Base-by-base conservation (phyloP, 2,888 invertebrate species). In the Leptothorax acervorum region DNA sequence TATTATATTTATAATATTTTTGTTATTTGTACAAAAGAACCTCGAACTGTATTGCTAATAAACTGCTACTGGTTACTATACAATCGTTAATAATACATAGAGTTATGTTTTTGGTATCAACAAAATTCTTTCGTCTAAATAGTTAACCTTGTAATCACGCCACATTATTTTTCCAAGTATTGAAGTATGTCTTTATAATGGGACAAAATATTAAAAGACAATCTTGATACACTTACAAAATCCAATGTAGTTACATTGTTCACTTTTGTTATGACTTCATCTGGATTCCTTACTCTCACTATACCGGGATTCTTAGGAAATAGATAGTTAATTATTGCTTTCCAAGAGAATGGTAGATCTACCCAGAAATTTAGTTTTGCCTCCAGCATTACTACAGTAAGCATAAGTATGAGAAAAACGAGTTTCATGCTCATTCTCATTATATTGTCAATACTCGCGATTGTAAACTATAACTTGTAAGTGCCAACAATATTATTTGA, bases 141-240 rank as follows among this genome's bases (percentile, higher is more conserved):
- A 8, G 42, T 45, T 23, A 55, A 28, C 5, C 9, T n/a, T n/a
- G 3, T 48, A 18, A 18, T n/a, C 6, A 11, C 8, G 8, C 0
- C 11, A 28, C 11, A 28, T 51, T 42, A 68, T 31, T 42, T 60
- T 57, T 18, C 18, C 1, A n/a, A 70, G 2, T 6, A 23, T 23
- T 23, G 23, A 23, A 23, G 23, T 23, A 23, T 23, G 6, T 12
- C 9, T 2, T 12, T 65, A 15, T 31, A n/a, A 55, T 15, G 0
- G 15, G 6, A 73, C 23, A 53, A 55, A 42, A 35, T n/a, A 35
- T 35, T 48, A 53, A 23, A 23, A 60, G 28, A 23, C n/a, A 31
- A 63, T 63, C 3, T 12, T 1, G n/a, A 35, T 48, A 4, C 8
- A 82, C 82, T 82, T 60, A 82, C 82, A 60, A 76, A 60, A 71